Base-by-base conservation (phyloP, 2,113 vertebrate genomes). In the Notarius lentiginosus region DNA sequence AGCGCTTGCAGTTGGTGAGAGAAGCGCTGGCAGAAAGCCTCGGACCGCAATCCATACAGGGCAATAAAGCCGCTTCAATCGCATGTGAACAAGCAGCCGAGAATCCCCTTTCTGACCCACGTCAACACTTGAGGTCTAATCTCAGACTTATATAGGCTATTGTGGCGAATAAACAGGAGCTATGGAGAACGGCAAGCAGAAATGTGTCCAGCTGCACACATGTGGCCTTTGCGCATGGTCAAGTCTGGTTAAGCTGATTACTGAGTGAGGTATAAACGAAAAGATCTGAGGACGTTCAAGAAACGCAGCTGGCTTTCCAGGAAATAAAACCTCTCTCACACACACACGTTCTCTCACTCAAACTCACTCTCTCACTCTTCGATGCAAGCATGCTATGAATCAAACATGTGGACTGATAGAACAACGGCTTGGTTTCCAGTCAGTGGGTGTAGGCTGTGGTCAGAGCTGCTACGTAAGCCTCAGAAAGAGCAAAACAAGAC, bases 231-330 rank as follows among this genome's bases (percentile, higher is more conserved):
- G 55, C 41, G 20, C 34, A 9, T n/a, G 61, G 47, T 72, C 73
- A 61, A 7, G 34, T 34, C 20, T 68, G 47, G 53, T 61, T 82
- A 79, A 84, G 55, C 75, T 66, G 58, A 82, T 89, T 76, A 84
- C 12, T 7, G 86, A 79, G 72, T 83, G 66, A 82, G 51, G 41
- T 41, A 84, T n/a, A 60, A 47, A 58, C 77, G 20, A 63, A 83
- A 24, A 77, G 47, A 53, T 87, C 82, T 30, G 79, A 83, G 65
- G 11, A 17, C 58, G 66, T 60, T 58, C 72, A 88, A 70, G 63
- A 82, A 53, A 68, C 79, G 66, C 68, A 76, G 83, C 83, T 65
- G 85, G 24, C 55, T 56, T 86, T 75, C 58, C 75, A 84, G 66
- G 85, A 86, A 90, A 60, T 18, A 70, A 84, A 58, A 68, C 12